Base-by-base conservation (phyloP, 2,888 invertebrate genomes). In the Dromius quadrimaculatus region DNA sequence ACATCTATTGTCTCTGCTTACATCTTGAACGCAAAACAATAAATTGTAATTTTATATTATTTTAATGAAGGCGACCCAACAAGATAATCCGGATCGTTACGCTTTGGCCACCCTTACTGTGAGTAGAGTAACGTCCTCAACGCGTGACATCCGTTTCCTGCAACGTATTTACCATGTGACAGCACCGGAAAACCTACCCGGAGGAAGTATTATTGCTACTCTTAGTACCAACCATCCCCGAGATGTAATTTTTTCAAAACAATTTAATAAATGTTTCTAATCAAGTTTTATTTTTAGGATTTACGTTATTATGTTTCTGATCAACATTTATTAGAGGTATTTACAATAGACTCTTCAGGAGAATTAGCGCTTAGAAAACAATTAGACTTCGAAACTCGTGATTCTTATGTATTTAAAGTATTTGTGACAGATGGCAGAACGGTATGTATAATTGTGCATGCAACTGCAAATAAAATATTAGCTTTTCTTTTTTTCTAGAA, bases 71-170 rank as follows among this genome's bases (percentile, higher is more conserved):
- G 92, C 92, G 5, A 91, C 90, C 0, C 93, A 93, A 79, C 85
- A 90, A 72, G 94, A 96, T 83, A 96, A 96, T 85, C 85, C 91
- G 0, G 95, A 95, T 84, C 88, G 94, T 63, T 94, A 94, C 81
- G 93, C 95, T 0, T 84, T 96, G 71, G 91, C 93, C 0, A 95
- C 95, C 0, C 85, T 96, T 64, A 88, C 91, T 9, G 85, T 95
- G 72, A 84, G 86, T 13, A 83, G 85, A 43, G 83, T 85, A 72
- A 81, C 82, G 76, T 83, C 34, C 1, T 38, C 66, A 71, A 75
- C 73, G 73, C 76, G 71, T 72, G 76, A 85, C 32, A 85, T 91
- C 68, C 86, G 87, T 74, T 95, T 95, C 84, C 83, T 90, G 11
- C 89, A 91, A 74, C 87, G 88, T 61, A 87, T 88, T 71, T 95